Evolutionary conservation across 2,797 vertebrate genomes (phyloP), one percentile per base, ranked within the genome.

Genomic region (Siniperca scherzeri): DNA sequence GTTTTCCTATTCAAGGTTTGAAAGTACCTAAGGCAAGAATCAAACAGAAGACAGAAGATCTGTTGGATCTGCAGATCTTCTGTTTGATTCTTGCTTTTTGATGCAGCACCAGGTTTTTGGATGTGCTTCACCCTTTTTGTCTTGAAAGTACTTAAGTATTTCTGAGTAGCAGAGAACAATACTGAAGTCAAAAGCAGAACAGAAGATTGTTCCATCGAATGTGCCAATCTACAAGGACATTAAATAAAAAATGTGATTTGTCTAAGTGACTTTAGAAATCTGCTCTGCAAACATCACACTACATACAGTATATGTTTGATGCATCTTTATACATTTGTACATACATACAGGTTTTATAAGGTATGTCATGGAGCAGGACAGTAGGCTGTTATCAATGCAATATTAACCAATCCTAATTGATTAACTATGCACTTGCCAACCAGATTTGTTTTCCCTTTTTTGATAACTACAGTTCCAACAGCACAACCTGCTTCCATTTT

Each of bases 241-340:
- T 25, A 21, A 68, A 17, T 40, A 17, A 19, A 22, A n/a, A 33
- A 16, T 16, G 1, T 30, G 3, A 65, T 42, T 38, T 56, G 5
- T 48, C 5, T 17, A 4, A 48, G 27, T 19, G 0, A 33, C 8
- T 70, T 67, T 22, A 46, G 48, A 84, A 84, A 90, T 88, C 81
- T 88, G 77, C 82, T 83, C 75, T 78, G 75, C 76, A 60, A 40
- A 79, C 74, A 46, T 30, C 7, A 2, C 21, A 65, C 48, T 12
- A 67, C 50, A 74, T 65, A 59, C 36, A 36, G 36, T 36, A 4
- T 12, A 42, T 46, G 40, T 64, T 62, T 69, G 62, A 84, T 77
- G 68, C 80, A 40, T 74, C 53, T 88, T 81, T 87, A 53, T 85
- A 87, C 84, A 88, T 87, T 73, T 87, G 30, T 30, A 30, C 30